Percentiles rank a stretch among this genome's conserved stretches.
phyloP scores from a whole-genome alignment of 2,113 vertebrate genomes.

The Dasypus novemcinctus region DNA sequence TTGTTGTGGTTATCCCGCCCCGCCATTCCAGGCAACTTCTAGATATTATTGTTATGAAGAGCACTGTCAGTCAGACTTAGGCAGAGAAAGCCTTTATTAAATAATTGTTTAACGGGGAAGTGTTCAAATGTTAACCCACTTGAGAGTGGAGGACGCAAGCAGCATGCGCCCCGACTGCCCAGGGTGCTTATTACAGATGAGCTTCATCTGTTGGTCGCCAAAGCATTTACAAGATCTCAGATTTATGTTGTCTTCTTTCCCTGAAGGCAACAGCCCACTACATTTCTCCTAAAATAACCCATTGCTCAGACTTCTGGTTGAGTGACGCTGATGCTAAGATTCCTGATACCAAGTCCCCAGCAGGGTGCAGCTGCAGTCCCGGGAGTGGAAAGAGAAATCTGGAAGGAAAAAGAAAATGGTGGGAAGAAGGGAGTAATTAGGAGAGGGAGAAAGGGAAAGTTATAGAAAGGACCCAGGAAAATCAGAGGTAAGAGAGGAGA shows the following conservation, averaged over 20 bases:
- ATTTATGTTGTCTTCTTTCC: background rate
- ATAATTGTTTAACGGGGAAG: background rate
- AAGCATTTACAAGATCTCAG: background rate
- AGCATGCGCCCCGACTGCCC: background rate
- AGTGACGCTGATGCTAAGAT: background rate
- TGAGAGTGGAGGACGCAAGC: background rate
- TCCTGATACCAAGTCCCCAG: background rate
- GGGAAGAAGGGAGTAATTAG: background rate
- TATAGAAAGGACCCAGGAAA: background rate
- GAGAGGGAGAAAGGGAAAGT: background rate
- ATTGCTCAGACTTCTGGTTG: background rate
- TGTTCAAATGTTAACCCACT: background rate
- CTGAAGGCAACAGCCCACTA: background rate
- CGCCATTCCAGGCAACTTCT: background rate
- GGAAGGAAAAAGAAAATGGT: background rate
- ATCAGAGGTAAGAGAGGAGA: background rate
- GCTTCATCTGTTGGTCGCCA: background rate
- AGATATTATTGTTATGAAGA: background rate
- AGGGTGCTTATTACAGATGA: background rate
- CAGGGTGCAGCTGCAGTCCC: background rate
- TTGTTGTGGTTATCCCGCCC: background rate
- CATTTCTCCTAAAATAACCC: background rate
- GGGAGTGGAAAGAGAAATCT: background rate
- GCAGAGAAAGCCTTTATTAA: conserved; percentile 20
- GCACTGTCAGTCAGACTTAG: background rate